Base-by-base conservation (phyloP, 1,140 invertebrate genomes). In the Ceratosolen solmsi region DNA sequence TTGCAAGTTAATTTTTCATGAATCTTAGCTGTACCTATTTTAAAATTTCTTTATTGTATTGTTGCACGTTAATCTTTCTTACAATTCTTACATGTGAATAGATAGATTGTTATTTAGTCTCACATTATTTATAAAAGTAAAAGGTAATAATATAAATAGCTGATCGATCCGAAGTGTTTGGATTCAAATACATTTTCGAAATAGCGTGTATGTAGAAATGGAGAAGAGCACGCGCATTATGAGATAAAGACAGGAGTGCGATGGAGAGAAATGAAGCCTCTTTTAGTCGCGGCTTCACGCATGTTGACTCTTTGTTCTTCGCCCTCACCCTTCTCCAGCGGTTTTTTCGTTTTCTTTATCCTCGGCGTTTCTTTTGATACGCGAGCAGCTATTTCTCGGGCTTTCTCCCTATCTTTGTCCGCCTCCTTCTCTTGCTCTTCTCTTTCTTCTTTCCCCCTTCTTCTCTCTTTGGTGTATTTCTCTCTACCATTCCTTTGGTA, bases 231-330 rank as follows among this genome's bases (percentile, higher is more conserved):
- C 25, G 41, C 2, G 13, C 15, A 30, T 15, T 41, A 5, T 25
- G 25, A 71, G 41, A 71, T 15, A 49, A 41, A 38, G 3, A 13
- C 36, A 75, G 20, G 36, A 20, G 74, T 27, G 58, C 25, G 58
- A 77, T n/a, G 15, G 68, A 17, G 70, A 79, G 78, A 79, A 73
- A 79, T 41, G 54, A 38, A 72, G 38, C 33, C 78, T 58, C 46
- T 27, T 27, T 51, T 17, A 65, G n/a, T 38, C n/a, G 41, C 27
- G 8, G 63, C 65, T 20, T 63, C 77, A 56, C 77, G 65, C 77
- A 82, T 56, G 56, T 82, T 51, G 77, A 68, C 60, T 79, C 82
- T 83, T 83, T 83, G 70, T 83, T 79, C 49, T 20, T 46, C 65
- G 41, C 49, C 38, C 51, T 25, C 54, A 41, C 73, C 11, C 30